Percentiles rank a stretch among this genome's conserved stretches.
Evolutionary conservation across 92 coral and sea anemone species (phyloP).

Genomic region (Bergia puertoricense): DNA sequence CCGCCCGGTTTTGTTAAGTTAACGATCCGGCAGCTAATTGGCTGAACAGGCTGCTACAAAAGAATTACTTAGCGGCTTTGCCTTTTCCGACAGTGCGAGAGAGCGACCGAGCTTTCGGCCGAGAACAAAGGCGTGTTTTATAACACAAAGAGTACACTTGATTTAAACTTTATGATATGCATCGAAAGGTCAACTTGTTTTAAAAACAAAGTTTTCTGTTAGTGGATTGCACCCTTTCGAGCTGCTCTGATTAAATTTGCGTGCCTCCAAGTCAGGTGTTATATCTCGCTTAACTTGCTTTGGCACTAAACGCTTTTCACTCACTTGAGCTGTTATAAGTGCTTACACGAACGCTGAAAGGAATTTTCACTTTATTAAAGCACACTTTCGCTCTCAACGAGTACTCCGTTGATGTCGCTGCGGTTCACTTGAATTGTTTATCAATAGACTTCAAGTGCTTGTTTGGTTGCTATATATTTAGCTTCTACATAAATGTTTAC

Average conservation of each 20-base stretch:
- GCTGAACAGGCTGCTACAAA: neutral
- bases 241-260: neutral
- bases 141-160: neutral
- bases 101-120: neutral
- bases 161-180: slow-evolving; percentile 2
- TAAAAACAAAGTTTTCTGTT: slow-evolving; percentile 9
- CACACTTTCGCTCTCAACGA: neutral
- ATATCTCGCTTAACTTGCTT: neutral
- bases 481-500: neutral
- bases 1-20: neutral
- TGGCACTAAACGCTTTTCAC: neutral
- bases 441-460: slow-evolving; percentile 4
- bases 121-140: slow-evolving; percentile 12
- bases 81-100: neutral
- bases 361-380: too few species aligned
- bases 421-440: slow-evolving; percentile 10
- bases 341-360: neutral
- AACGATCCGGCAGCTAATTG: neutral
- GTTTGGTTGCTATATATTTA: neutral
- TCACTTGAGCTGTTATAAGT: neutral
- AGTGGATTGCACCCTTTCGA: neutral
- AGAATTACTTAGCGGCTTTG: slow-evolving; percentile 7
- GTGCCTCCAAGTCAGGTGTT: neutral
- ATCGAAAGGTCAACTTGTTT: slow-evolving; percentile 8
- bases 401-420: neutral